phyloP scores from a whole-genome alignment of 2,888 invertebrate genomes.

The Platycheirus rosarum region DNA sequence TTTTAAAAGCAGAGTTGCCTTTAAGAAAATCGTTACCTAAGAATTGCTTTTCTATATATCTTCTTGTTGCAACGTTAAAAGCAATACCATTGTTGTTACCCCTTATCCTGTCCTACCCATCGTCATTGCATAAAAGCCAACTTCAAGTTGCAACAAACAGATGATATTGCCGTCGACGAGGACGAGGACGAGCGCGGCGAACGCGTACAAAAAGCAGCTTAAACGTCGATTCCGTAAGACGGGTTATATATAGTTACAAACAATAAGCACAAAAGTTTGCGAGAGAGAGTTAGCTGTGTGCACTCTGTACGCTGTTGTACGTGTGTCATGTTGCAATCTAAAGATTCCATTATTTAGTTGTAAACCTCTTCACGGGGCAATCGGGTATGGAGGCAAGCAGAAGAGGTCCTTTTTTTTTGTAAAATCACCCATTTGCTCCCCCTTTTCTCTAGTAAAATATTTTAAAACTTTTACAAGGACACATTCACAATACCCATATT shows the following conservation, averaged over 20 bases:
- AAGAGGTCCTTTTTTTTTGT: constrained; percentile 45
- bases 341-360: constrained; percentile 71
- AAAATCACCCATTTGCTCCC: constrained; percentile 40
- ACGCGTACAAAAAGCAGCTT: constrained; percentile 41
- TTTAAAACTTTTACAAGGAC: constrained; percentile 69
- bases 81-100: constrained; percentile 36
- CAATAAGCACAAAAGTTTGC: constrained; percentile 10
- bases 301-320: constrained; percentile 25
- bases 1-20: no score
- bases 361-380: constrained; percentile 47
- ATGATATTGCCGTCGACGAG: constrained; percentile 43
- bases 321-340: constrained; percentile 68
- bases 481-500: constrained; percentile 55
- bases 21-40: no score
- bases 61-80: background rate
- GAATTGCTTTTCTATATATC: no score
- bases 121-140: constrained; percentile 60
- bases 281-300: constrained; percentile 36
- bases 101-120: no score
- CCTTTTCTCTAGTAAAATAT: constrained; percentile 51
- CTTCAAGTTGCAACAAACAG: constrained; percentile 62
- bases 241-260: constrained; percentile 20
- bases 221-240: constrained; percentile 51
- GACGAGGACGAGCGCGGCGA: constrained; percentile 26
- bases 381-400: background rate